phyloP scores from a whole-genome alignment of 2,888 invertebrate species.

The Listrodromus nycthemerus region DNA sequence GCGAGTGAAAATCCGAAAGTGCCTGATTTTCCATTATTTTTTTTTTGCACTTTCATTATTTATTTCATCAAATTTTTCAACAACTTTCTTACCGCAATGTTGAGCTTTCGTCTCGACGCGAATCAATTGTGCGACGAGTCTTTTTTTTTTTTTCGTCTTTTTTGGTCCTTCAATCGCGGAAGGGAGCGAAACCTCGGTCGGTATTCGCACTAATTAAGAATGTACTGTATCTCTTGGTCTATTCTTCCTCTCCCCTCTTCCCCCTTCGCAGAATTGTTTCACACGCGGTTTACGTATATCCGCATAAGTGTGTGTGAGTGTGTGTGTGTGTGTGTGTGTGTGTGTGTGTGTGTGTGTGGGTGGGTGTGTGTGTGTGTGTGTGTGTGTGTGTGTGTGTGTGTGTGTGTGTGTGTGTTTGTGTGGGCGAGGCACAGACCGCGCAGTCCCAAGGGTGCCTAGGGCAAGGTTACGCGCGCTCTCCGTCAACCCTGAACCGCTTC shows the following conservation, averaged over 20 bases:
- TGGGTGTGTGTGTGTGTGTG: background rate
- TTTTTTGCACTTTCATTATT: no score
- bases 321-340: background rate
- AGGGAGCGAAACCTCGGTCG: constrained; percentile 3
- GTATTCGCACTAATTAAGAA: constrained; percentile 56
- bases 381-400: no score
- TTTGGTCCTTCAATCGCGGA: background rate
- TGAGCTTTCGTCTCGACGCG: background rate
- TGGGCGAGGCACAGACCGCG: background rate
- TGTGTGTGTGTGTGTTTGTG: no score
- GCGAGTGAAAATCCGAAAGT: no score
- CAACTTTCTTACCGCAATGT: background rate
- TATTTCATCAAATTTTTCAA: background rate
- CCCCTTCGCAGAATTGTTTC: constrained; percentile 24
- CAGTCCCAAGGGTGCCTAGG: constrained; percentile 51
- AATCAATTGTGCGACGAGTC: background rate
- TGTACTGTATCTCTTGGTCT: constrained; percentile 38
- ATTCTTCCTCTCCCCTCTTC: constrained; percentile 23
- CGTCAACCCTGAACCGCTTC: constrained; percentile 31
- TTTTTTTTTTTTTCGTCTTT: background rate
- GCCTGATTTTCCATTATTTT: no score
- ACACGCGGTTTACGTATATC: constrained; percentile 5
- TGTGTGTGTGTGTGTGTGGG: background rate
- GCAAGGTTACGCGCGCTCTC: constrained; percentile 60
- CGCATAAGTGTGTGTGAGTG: background rate